phyloP scores from a whole-genome alignment of 2,797 vertebrate species.

The Macropodus opercularis region DNA sequence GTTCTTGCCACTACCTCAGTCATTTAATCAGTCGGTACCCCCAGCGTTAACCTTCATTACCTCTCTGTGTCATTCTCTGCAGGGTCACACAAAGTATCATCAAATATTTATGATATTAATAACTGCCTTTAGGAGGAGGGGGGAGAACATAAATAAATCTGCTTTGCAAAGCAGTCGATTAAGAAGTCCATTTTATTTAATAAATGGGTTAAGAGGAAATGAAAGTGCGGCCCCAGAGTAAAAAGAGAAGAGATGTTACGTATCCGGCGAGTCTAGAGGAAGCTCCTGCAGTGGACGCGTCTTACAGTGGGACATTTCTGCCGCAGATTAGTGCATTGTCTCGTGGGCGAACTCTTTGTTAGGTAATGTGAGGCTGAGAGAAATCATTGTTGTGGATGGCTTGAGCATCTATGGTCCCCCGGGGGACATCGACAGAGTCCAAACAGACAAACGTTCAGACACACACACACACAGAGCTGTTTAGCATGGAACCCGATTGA shows the following conservation, averaged over 20 bases:
- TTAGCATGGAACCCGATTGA: conserved; percentile 76
- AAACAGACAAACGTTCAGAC: conserved; percentile 63
- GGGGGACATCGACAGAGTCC: conserved; percentile 64
- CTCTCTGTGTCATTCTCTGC: conserved; percentile 63
- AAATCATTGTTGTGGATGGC: conserved; percentile 70
- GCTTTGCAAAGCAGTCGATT: conserved; percentile 68
- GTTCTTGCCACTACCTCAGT: conserved; percentile 50
- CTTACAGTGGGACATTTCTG: conserved; percentile 20
- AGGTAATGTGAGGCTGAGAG: conserved; percentile 53
- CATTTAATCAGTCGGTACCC: conserved; percentile 70
- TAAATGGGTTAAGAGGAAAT: conserved; percentile 62
- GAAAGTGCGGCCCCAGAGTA: conserved; percentile 46
- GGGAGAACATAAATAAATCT: conserved; percentile 74
- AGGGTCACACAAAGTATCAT: conserved; percentile 79
- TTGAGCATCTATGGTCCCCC: conserved; percentile 61
- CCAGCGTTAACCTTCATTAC: conserved; percentile 73
- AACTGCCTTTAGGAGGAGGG: conserved; percentile 76
- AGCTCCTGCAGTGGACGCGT: conserved; percentile 13
- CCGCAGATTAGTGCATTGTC: conserved; percentile 32
- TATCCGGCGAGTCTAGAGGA: conserved; percentile 8
- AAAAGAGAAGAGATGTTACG: conserved; percentile 4
- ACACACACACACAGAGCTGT: conserved; percentile 65
- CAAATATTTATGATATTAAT: conserved; percentile 83
- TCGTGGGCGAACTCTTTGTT: conserved; percentile 56
- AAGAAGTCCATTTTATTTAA: conserved; percentile 71